Base-by-base conservation (phyloP, 53 echinoderm and acorn worm genomes). In the Zoroaster sp. region DNA sequence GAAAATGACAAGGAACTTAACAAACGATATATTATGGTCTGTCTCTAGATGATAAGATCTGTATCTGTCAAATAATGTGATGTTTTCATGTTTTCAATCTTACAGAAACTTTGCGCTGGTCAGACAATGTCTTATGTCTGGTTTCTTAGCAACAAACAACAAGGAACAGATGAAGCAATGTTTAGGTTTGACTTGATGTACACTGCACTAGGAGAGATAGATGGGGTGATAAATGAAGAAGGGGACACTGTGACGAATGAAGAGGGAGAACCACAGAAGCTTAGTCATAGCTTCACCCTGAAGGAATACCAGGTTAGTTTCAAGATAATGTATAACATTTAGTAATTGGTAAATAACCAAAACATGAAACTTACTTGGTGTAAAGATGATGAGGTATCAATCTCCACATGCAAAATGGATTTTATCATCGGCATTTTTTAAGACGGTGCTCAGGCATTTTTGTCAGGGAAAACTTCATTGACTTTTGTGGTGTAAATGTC, bases 51-150 rank as follows among this genome's bases (percentile, higher is more conserved):
- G n/a, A n/a, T n/a, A n/a, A n/a, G n/a, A n/a, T n/a, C n/a, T n/a
- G n/a, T n/a, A n/a, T n/a, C n/a, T n/a, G n/a, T n/a, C n/a, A n/a
- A n/a, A n/a, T n/a, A n/a, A n/a, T n/a, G n/a, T n/a, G n/a, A n/a
- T n/a, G n/a, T n/a, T n/a, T n/a, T n/a, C n/a, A n/a, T 81, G 12
- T 41, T 69, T 69, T 69, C 10, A 18, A 42, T 51, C 2, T 49
- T 73, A n/a, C 66, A 94, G 94, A 88, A 23, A 13, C 83, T 94
- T 7, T 87, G 73, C 17, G 80, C 81, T 15, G 66, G 87, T 12
- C 73, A 63, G 53, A 78, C 90, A 37, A 92, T 93, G 39, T 89
- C 89, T 1, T 95, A 93, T 52, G 83, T 93, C 14, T 95, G 95
- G 95, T 86, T 83, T 23, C 46, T 93, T 18, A 35, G 12, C 32